A percentile compares a stretch with the other conserved stretches of the same genome.
phyloP scores from a whole-genome alignment of 2,888 invertebrate genomes.

The Cabera pusaria region DNA sequence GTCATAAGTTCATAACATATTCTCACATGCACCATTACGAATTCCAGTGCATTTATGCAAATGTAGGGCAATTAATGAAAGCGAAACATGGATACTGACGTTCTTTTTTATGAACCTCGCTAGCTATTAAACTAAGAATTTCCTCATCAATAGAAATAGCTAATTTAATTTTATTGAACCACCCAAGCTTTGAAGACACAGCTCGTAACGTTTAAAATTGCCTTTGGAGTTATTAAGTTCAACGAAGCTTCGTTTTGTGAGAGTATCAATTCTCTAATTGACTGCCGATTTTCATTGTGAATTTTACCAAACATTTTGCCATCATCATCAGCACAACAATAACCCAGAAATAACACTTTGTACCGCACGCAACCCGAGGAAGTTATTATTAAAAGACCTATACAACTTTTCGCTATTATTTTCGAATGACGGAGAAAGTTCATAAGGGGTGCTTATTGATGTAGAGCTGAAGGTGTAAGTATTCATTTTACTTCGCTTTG shows the following conservation, averaged over 20 bases:
- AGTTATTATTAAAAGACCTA: conserved; percentile 59
- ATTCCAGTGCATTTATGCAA: conserved; percentile 20
- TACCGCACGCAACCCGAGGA: conserved; percentile 48
- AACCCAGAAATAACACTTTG: conserved; percentile 24
- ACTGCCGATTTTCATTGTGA: conserved; percentile 21
- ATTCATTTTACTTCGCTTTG: conserved; percentile 47
- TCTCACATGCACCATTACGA: conserved; percentile 8
- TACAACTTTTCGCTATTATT: conserved; percentile 58
- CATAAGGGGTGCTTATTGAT: conserved; percentile 45
- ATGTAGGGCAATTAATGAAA: conserved; percentile 16
- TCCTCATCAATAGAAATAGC: conserved; percentile 7
- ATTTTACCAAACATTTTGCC: conserved; percentile 19
- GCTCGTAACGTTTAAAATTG: conserved; percentile 13
- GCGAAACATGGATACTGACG: conserved; percentile 6
- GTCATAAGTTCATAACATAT: conserved; percentile 9
- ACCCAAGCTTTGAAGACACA: too few species aligned
- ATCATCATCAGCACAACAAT: conserved; percentile 20
- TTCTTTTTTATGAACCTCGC: conserved; percentile 13
- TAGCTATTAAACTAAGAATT: conserved; percentile 8
- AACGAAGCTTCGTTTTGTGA: conserved; percentile 10
- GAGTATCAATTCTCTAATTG: conserved; percentile 18
- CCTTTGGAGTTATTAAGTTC: too few species aligned
- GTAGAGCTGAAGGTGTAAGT: conserved; percentile 22
- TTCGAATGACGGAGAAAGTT: conserved; percentile 50
- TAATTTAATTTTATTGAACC: conserved; percentile 11